Evolutionary conservation across 1,140 invertebrate genomes (phyloP), one percentile per base, ranked within the genome.

Genomic region (Dendroctonus ponderosae): DNA sequence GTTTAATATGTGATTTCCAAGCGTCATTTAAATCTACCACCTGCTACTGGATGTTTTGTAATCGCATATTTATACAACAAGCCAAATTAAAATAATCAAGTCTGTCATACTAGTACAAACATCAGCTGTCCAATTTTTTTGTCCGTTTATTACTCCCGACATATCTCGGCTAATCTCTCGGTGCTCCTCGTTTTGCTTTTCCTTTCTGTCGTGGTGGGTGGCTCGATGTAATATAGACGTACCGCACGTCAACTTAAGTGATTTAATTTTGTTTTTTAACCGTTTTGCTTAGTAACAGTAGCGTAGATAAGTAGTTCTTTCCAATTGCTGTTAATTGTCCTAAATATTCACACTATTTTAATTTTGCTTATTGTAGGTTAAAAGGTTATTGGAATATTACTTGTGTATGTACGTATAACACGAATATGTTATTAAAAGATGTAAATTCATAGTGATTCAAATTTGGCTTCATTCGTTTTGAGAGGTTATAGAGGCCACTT

Each of bases 201-300:
- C n/a, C 26, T 63, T 53, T 63, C 50, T 54, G 51, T 53, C 61
- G 38, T 63, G 61, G 61, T 63, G 61, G 61, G 61, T 63, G 61
- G 61, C 61, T 12, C 40, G 14, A 7, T 9, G 61, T 63, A 63
- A 63, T 63, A 63, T 63, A 63, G 61, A 63, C 61, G 61, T 63
- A 63, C 61, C 50, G 51, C 61, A 53, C 61, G 61, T 63, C 61
- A 63, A 63, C 61, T 52, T 63, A 63, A 63, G 51, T 63, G 61
- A 63, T 63, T 63, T 63, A 53, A 63, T 53, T 54, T 63, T 53
- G 14, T 54, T 54, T 63, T 63, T 54, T 51, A 15, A 62, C 6
- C 49, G 46, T 54, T 43, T 12, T 12, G n/a, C n/a, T n/a, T n/a
- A n/a, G 9, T 15, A 6, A 41, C 49, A 53, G 50, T 63, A 63